Percentiles rank a stretch among this genome's conserved stretches.
These are phyloP conservation scores for Hypena proboscidalis DNA, from an alignment of 2,888 invertebrate genomes.

Conservation along the genomic window DNA sequence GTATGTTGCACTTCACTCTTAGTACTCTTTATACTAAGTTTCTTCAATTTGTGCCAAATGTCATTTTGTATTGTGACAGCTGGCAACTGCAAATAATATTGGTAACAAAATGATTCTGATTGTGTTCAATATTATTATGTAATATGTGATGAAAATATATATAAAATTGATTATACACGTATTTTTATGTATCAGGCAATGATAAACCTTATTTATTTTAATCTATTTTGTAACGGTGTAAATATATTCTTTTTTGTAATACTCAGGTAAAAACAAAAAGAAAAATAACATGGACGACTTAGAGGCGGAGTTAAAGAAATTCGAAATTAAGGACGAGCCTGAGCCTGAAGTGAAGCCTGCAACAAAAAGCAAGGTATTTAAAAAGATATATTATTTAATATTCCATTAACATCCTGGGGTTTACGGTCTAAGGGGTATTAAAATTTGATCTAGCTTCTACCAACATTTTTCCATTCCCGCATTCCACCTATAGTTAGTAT, in stretches of 20 bases:
- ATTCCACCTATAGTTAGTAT: too few species aligned
- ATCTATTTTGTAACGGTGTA: slow-evolving; percentile 10
- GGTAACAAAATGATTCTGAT: too few species aligned
- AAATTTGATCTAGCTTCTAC: too few species aligned
- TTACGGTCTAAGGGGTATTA: too few species aligned
- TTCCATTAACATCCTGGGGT: too few species aligned
- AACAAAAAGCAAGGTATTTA: slow-evolving; percentile 52
- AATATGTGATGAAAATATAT: too few species aligned
- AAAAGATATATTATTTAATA: not conserved
- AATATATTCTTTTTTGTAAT: slow-evolving; percentile 20
- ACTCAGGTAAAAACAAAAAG: slow-evolving; percentile 74
- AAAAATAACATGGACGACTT: slow-evolving; percentile 76
- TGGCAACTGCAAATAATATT: not conserved
- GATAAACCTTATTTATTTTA: too few species aligned
- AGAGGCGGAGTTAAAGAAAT: slow-evolving; percentile 77
- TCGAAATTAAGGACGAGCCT: slow-evolving; percentile 70
- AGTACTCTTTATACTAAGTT: too few species aligned
- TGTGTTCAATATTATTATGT: not conserved
- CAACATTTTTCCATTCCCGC: too few species aligned
- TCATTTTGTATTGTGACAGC: not conserved
- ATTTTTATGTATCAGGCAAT: too few species aligned
- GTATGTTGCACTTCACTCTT: too few species aligned
- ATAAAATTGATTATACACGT: too few species aligned
- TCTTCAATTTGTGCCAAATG: slow-evolving; percentile 1
- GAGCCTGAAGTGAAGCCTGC: slow-evolving; percentile 53